Percentiles rank a stretch among this genome's conserved stretches.
Evolutionary conservation across 2,797 vertebrate species (phyloP).

Genomic region (Thripadectes ignobilis): DNA sequence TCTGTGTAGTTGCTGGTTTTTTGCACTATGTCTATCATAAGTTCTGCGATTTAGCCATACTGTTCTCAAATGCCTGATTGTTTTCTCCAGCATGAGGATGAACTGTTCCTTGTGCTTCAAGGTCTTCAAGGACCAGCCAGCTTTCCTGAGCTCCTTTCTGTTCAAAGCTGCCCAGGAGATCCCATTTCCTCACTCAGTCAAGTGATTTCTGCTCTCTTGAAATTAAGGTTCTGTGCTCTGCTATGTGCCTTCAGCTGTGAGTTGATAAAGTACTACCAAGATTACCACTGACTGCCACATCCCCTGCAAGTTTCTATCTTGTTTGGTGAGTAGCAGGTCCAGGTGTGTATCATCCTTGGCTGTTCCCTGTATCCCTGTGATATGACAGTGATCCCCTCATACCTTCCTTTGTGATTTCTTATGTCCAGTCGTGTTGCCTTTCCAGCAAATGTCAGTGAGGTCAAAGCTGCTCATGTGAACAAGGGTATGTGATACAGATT

Average conservation of each 20-base stretch:
- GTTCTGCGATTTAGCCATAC: neutral
- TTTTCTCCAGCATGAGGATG: neutral
- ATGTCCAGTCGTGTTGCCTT: neutral
- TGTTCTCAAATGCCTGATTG: neutral
- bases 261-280: neutral
- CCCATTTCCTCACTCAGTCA: neutral
- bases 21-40: accelerated
- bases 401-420: neutral
- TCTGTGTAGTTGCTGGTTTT: neutral
- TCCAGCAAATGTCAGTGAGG: neutral
- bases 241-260: neutral
- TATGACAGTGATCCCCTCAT: neutral
- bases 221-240: neutral
- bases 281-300: neutral
- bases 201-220: neutral
- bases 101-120: neutral
- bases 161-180: neutral
- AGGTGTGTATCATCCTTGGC: neutral
- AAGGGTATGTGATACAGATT: neutral
- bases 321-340: neutral
- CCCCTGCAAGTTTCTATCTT: neutral
- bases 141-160: neutral
- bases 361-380: neutral
- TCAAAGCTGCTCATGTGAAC: accelerated
- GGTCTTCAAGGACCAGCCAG: neutral